Evolutionary conservation across 2,797 vertebrate species (phyloP), one percentile per base, ranked within the genome.

Genomic region (Danio choprae): DNA sequence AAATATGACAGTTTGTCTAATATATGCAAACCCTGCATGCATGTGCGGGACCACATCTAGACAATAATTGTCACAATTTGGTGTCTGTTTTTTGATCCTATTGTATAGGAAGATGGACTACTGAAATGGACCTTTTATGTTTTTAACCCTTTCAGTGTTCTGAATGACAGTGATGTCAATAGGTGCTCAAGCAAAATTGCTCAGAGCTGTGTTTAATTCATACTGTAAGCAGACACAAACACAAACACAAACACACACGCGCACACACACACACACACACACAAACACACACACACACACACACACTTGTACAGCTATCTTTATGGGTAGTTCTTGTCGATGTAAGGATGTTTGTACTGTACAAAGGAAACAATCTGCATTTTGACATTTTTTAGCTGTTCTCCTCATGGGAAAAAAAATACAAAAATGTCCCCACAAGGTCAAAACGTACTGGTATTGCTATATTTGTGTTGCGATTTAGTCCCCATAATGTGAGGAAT

Each of bases 1-100:
- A 89, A 88, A 90, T 92, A 88, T 89, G 91, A 91, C 93, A 70
- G 50, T 92, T 92, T 90, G 68, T 13, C 11, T 55, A 63, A 58
- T 43, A 48, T 58, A 85, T 51, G 16, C 51, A 69, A 38, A 29
- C 46, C 16, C 29, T 69, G 29, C 29, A 46, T 69, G 48, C 29
- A 51, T 51, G 29, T 2, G 9, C 46, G 51, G 46, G 15, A 50
- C 8, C n/a, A 29, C 44, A 48, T 68, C 11, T 3, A 36, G 20
- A 51, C 15, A 69, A 51, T 51, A 69, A n/a, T 67, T 4, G 12
- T 44, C 20, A 50, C 46, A 51, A n/a, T 38, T 16, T 36, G 9
- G 5, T 38, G 10, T 69, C 9, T 1, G 4, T 4, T 36, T 29
- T 50, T 5, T 50, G 43, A 15, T 9, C 29, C 20, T 16, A 1